Percentiles rank a stretch among this genome's conserved stretches.
Evolutionary conservation across 2,113 vertebrate species (phyloP).

Genomic region (Seriola dumerili): DNA sequence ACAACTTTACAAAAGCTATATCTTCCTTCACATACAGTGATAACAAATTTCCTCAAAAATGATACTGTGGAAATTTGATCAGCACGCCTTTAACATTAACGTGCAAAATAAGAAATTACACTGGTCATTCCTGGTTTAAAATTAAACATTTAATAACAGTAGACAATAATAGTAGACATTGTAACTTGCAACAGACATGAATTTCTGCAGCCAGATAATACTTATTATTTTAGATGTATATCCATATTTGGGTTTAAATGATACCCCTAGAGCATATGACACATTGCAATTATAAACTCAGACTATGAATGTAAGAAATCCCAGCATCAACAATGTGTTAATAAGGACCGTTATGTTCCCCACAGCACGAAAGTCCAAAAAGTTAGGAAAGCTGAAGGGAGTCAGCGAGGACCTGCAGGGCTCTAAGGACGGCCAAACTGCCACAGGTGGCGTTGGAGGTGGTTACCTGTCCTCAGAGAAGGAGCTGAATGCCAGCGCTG

Average conservation of each 20-base stretch:
- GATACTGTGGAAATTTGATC: not conserved
- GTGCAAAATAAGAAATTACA: not conserved
- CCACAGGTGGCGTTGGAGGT: constrained; percentile 65
- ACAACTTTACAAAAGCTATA: not conserved
- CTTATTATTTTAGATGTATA: not conserved
- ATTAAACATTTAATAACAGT: not conserved
- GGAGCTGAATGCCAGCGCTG: constrained; percentile 87
- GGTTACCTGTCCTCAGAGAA: constrained; percentile 89
- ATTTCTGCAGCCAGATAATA: not conserved
- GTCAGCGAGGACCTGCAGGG: constrained; percentile 92
- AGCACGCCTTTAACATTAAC: not conserved
- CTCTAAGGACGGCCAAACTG: constrained; percentile 89
- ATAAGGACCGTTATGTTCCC: constrained; percentile 27
- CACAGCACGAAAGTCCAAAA: constrained; percentile 97
- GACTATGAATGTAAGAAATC: constrained; percentile 15
- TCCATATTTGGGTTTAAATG: not conserved
- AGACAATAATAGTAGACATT: not conserved
- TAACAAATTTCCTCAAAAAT: not conserved
- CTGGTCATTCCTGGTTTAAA: not conserved
- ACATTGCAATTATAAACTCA: constrained; percentile 10
- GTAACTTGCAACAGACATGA: not conserved
- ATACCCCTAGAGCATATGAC: not conserved
- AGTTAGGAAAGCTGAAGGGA: constrained; percentile 96
- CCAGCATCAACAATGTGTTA: constrained; percentile 9
- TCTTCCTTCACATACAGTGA: not conserved